These are phyloP conservation scores for Myxocyprinus asiaticus DNA, from an alignment of 2,113 vertebrate species.

Conservation along the genomic window DNA sequence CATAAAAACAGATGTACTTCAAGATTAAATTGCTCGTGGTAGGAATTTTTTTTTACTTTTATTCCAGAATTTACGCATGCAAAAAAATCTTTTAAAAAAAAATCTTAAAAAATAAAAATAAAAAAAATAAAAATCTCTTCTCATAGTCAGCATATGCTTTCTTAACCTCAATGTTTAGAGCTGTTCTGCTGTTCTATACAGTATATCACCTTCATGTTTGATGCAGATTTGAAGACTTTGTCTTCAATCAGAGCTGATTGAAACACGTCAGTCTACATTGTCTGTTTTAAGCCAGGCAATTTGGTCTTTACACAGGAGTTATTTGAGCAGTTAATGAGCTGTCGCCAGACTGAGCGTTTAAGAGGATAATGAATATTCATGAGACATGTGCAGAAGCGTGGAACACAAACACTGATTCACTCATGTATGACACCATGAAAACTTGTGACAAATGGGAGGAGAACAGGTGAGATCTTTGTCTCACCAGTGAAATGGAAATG, in stretches of 20 bases:
- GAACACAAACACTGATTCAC: slow-evolving; percentile 48
- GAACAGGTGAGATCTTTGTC: slow-evolving; percentile 57
- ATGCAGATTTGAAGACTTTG: slow-evolving; percentile 25
- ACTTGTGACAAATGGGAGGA: slow-evolving; percentile 55
- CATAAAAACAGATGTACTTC: no score
- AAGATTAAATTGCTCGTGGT: no score
- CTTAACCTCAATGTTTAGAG: not conserved
- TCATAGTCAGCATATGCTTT: not conserved
- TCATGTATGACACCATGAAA: slow-evolving; percentile 43
- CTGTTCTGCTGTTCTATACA: not conserved
- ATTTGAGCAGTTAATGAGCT: slow-evolving; percentile 36
- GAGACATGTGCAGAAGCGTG: slow-evolving; percentile 37
- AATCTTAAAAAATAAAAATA: no score
- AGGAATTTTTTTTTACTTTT: no score
- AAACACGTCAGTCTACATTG: slow-evolving; percentile 32
- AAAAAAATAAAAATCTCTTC: not conserved
- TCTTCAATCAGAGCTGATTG: slow-evolving; percentile 22
- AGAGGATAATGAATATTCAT: slow-evolving; percentile 51
- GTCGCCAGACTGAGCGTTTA: slow-evolving; percentile 12
- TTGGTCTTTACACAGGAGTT: slow-evolving; percentile 35
- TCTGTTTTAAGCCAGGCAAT: slow-evolving; percentile 23
- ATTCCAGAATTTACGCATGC: no score
- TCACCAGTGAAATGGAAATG: slow-evolving; percentile 43
- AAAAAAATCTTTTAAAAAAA: no score
- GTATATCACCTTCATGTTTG: slow-evolving; percentile 5